Percentiles rank a stretch among this genome's conserved stretches.
phyloP scores from a whole-genome alignment of 2,113 vertebrate species.

The Hippopotamus amphibius region DNA sequence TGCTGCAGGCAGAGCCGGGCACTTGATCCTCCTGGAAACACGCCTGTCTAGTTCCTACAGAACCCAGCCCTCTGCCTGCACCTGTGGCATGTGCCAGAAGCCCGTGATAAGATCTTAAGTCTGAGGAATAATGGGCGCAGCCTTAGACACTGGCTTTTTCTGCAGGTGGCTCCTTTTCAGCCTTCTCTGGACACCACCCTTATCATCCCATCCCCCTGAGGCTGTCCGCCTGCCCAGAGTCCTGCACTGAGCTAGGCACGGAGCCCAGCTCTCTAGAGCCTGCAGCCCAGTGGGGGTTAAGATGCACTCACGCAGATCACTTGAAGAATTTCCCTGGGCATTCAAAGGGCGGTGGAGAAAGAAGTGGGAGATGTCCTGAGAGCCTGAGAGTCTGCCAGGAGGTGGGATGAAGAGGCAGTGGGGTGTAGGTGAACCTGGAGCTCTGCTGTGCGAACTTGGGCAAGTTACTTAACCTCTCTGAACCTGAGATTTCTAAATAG shows the following conservation, averaged over 20 bases:
- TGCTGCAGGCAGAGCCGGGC: not conserved
- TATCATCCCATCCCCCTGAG: not conserved
- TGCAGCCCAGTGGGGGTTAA: not conserved
- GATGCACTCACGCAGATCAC: not conserved
- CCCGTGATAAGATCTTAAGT: conserved; percentile 49
- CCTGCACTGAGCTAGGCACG: not conserved
- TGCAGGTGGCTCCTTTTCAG: not conserved
- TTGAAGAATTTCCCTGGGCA: not conserved
- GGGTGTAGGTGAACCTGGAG: not conserved
- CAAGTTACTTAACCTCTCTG: not conserved
- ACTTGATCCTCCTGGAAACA: not conserved
- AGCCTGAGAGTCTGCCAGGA: not conserved
- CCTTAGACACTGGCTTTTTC: not conserved
- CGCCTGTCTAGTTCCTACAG: not conserved
- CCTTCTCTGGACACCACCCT: not conserved
- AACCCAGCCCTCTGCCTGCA: not conserved
- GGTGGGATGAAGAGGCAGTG: not conserved
- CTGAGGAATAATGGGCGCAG: not conserved
- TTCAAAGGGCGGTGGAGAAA: too few relatives aligned
- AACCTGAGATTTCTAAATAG: not conserved
- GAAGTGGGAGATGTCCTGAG: not conserved
- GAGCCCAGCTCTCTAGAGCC: not conserved
- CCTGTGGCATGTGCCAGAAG: not conserved
- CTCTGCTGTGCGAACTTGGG: not conserved
- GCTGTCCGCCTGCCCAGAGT: not conserved